Evolutionary conservation across 2,888 invertebrate genomes (phyloP), one percentile per base, ranked within the genome.

Genomic region (Campoplex nolae): DNA sequence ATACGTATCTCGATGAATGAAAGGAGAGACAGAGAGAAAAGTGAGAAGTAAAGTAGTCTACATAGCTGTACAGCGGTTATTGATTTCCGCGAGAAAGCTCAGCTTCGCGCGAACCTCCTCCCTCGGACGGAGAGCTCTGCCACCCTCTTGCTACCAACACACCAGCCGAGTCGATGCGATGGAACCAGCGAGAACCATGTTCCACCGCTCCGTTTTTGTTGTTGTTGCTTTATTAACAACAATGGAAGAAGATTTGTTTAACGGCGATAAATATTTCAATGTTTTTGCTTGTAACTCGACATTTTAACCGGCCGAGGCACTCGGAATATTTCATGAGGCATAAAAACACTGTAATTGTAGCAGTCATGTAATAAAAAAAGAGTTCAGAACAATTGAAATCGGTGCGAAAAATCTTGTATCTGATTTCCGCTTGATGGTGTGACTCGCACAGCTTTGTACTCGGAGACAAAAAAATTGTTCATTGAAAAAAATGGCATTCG

Each of bases 11-110:
- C 23, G 38, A 42, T 56, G 23, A 38, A 45, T 13, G n/a, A 9
- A 45, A 28, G 7, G 67, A 67, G 38, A 23, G 23, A 23, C n/a
- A n/a, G 23, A 23, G 56, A 54, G 62, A 82, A 58, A 35, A 65
- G 70, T 83, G 79, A 73, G 77, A 51, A 58, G 48, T 79, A 23
- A 42, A 76, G 76, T 74, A 85, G 89, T 83, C 87, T 85, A 87
- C 74, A 89, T 89, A 88, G 90, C 90, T 78, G 76, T 83, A 90
- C 89, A 91, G 91, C 90, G 90, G 90, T 92, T 93, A 93, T 93
- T 93, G 93, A 93, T 93, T 92, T 93, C 90, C 91, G 90, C 90
- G 89, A 89, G 90, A 92, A 92, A 91, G 90, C 91, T 90, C 89
- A 90, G 90, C 90, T 90, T 91, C 90, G 89, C 90, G 90, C 90